Evolutionary conservation across 1,140 invertebrate genomes (phyloP).

Genomic region (Saccostrea echinata): DNA sequence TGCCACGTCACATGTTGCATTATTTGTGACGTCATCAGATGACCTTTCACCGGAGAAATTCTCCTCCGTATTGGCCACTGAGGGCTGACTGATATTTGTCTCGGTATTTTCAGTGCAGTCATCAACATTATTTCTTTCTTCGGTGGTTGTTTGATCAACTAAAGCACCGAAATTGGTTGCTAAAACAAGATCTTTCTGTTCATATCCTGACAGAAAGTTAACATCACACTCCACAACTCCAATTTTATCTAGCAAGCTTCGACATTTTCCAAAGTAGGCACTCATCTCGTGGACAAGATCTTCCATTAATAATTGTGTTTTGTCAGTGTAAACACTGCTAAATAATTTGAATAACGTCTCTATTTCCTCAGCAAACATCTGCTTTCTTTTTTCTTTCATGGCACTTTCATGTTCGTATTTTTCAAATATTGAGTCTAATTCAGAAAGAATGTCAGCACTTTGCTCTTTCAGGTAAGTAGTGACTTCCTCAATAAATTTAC

Average conservation of each 20-base stretch:
- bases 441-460: neutral
- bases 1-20: neutral
- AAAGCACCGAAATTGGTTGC: neutral
- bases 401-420: neutral
- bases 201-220: neutral
- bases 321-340: neutral
- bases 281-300: neutral
- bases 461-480: conserved; percentile 7
- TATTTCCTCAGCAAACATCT: neutral
- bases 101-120: neutral
- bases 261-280: neutral
- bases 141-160: neutral
- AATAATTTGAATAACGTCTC: neutral
- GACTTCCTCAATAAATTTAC: neutral
- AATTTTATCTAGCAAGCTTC: neutral
- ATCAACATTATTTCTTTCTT: neutral
- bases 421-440: neutral
- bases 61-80: neutral
- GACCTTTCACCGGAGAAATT: neutral
- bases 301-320: neutral
- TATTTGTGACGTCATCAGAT: neutral
- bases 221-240: neutral
- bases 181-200: neutral
- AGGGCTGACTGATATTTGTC: neutral
- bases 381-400: neutral